Evolutionary conservation across 2,113 vertebrate species (phyloP).

Genomic region (Vulpes ferrilata): DNA sequence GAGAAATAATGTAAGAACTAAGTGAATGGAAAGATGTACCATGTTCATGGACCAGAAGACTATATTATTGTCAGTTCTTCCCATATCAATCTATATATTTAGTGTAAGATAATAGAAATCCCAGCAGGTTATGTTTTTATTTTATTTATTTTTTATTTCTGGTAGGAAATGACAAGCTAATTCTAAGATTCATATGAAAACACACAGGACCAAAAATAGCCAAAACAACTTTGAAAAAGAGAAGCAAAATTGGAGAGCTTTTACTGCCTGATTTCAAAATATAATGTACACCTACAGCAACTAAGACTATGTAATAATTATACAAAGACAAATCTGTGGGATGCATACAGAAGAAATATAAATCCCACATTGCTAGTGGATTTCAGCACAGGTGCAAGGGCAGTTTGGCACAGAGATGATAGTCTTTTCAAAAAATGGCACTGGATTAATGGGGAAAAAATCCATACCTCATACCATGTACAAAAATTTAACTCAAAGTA

Average conservation of each 20-base stretch:
- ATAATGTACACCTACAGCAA: not conserved
- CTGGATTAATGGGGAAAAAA: not conserved
- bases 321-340: not conserved
- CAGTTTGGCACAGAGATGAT: not conserved
- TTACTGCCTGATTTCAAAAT: not conserved
- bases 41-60: not conserved
- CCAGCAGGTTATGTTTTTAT: not conserved
- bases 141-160: not conserved
- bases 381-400: not conserved
- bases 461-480: not conserved
- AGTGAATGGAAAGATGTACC: not conserved
- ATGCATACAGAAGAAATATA: not conserved
- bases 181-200: conserved; percentile 1
- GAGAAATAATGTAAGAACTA: not conserved
- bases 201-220: not conserved
- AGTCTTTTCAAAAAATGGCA: not conserved
- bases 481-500: not conserved
- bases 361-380: not conserved
- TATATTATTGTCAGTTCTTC: not conserved
- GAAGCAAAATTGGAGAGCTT: not conserved
- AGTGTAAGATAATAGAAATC: conserved; percentile 24
- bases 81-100: not conserved
- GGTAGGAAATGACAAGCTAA: not conserved
- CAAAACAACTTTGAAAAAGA: not conserved
- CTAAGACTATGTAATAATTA: not conserved